Evolutionary conservation across 2,888 invertebrate genomes (phyloP), one percentile per base, ranked within the genome.

Genomic region (Melanostoma scalare): DNA sequence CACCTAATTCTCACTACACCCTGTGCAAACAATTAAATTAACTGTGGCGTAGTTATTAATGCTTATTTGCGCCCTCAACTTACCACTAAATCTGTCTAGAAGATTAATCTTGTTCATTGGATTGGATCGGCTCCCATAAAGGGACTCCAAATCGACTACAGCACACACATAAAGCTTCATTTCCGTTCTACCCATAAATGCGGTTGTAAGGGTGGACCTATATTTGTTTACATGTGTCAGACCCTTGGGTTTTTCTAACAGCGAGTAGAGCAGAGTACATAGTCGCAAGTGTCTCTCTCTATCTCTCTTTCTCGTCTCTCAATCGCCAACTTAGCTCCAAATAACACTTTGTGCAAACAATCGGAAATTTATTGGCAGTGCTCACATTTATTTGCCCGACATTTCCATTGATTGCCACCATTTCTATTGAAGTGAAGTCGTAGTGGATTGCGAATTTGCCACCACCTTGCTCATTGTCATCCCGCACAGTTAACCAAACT

Each of bases 321-420:
- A 46, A 38, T 48, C 75, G 40, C 44, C 60, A 44, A 61, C 42
- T 60, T 46, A 48, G 56, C 67, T 61, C 42, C 55, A 55, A 78
- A 67, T 74, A 84, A 84, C 74, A 74, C 82, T 84, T 74, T 84
- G 82, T 69, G 82, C 78, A 78, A 84, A 84, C 84, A 84, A 79
- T 84, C 67, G 84, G 74, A 79, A 75, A 84, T 79, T 84, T 84
- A 84, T 84, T 71, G 79, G 48, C 60, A 33, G 53, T 74, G 74
- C 65, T 82, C 68, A 78, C 82, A 78, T 82, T 77, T 82, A 82
- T 82, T 82, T 69, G 77, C 72, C 46, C 82, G 48, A 69, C 74
- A 84, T 78, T 78, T 78, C 56, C 73, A 71, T 75, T 78, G 78
- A 77, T 81, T 71, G 20, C 38, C 61, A 31, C 20, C 68, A 48